Percentiles rank a stretch among this genome's conserved stretches.
These are phyloP conservation scores for Papilio glaucus DNA, from an alignment of 1,140 invertebrate species.

Conservation along the genomic window DNA sequence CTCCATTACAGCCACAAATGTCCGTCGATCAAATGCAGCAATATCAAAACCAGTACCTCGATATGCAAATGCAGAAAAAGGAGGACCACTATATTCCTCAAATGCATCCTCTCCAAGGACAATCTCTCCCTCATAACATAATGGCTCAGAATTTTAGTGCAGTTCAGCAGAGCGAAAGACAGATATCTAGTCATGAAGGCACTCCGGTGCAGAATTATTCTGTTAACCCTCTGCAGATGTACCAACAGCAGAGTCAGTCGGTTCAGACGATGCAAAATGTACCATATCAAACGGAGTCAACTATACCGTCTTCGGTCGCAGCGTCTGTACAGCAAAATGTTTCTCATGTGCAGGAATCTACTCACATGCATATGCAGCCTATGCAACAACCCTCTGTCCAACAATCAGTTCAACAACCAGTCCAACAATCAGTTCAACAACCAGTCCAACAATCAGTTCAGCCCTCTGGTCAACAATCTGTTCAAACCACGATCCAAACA, in stretches of 20 bases:
- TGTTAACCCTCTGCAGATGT: slow-evolving; percentile 76
- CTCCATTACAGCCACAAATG: slow-evolving; percentile 66
- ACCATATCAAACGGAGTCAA: slow-evolving; percentile 47
- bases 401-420: slow-evolving; percentile 30
- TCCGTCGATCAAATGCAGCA: slow-evolving; percentile 74
- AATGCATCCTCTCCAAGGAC: slow-evolving; percentile 68
- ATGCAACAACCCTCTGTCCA: slow-evolving; percentile 36
- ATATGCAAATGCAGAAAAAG: slow-evolving; percentile 68
- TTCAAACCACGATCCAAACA: slow-evolving; percentile 40
- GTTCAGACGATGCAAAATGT: slow-evolving; percentile 59
- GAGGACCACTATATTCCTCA: slow-evolving; percentile 70
- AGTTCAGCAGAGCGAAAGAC: slow-evolving; percentile 73
- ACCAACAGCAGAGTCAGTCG: slow-evolving; percentile 64
- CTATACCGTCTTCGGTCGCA: slow-evolving; percentile 51
- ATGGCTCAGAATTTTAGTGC: slow-evolving; percentile 62
- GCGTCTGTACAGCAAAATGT: slow-evolving; percentile 45
- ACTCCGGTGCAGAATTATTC: slow-evolving; percentile 79
- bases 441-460: not conserved
- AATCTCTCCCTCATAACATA: slow-evolving; percentile 73
- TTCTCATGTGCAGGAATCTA: slow-evolving; percentile 35
- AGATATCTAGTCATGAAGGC: slow-evolving; percentile 83
- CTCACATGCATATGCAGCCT: slow-evolving; percentile 40
- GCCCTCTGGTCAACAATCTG: slow-evolving; percentile 38
- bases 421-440: not conserved
- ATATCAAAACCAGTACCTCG: slow-evolving; percentile 67